Percentiles rank a stretch among this genome's conserved stretches.
These are phyloP conservation scores for Pachydiplax longipennis DNA, from an alignment of 2,888 invertebrate genomes.

Conservation along the genomic window DNA sequence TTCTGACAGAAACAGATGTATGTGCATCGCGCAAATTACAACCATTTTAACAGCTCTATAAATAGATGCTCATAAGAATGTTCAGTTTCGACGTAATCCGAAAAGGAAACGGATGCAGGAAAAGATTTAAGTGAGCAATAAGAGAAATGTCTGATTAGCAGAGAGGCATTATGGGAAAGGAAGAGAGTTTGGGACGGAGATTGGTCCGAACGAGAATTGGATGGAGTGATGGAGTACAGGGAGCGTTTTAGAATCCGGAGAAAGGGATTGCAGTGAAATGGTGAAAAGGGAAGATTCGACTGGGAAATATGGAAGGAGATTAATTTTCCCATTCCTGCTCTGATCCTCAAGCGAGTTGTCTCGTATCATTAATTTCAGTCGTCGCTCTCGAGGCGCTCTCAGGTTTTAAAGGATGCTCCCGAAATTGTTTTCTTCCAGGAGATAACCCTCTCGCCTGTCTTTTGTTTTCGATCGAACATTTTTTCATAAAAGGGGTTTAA, in stretches of 20 bases:
- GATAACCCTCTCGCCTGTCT: background rate
- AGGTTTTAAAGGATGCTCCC: background rate
- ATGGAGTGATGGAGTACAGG: background rate
- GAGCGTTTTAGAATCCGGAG: background rate
- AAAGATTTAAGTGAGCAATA: background rate
- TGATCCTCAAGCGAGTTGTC: background rate
- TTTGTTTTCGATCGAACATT: background rate
- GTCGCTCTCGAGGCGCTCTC: background rate
- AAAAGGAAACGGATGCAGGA: background rate
- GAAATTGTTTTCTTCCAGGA: background rate
- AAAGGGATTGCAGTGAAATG: background rate
- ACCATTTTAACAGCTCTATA: too few relatives aligned
- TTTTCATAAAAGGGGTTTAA: background rate
- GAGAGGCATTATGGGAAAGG: background rate
- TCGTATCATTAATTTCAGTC: background rate
- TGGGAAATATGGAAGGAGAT: slow-evolving; percentile 6
- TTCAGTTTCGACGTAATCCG: too few relatives aligned
- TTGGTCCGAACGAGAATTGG: slow-evolving; percentile 5
- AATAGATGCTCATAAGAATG: too few relatives aligned
- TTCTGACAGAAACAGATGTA: too few relatives aligned
- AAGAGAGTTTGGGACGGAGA: background rate
- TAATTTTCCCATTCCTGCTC: background rate
- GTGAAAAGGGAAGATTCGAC: background rate
- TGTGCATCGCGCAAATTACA: too few relatives aligned
- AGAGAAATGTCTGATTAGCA: background rate